phyloP scores from a whole-genome alignment of 2,888 invertebrate species.

The Platynereis dumerilii region DNA sequence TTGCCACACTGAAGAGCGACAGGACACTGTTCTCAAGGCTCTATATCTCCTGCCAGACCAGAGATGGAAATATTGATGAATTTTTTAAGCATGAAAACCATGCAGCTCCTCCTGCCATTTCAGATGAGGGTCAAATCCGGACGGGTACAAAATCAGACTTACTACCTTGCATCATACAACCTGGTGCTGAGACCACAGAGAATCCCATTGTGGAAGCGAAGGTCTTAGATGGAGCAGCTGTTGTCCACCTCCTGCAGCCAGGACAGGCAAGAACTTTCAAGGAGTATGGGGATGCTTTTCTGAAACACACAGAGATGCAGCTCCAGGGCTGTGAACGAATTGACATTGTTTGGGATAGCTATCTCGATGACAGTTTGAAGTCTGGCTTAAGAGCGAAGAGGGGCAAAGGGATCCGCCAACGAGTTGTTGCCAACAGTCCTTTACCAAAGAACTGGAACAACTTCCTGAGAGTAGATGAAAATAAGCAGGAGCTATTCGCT shows the following conservation, averaged over 20 bases:
- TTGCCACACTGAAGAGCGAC: neutral
- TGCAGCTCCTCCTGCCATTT: neutral
- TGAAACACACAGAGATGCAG: too few relatives aligned
- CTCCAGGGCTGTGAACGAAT: neutral
- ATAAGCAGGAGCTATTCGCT: too few relatives aligned
- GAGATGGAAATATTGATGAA: neutral
- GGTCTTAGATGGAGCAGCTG: constrained; percentile 1
- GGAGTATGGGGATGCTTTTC: neutral
- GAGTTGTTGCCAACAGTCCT: too few relatives aligned
- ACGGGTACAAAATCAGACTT: neutral
- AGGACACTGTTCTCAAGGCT: constrained; percentile 3
- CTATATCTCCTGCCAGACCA: constrained; percentile 4
- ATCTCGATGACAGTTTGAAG: too few relatives aligned
- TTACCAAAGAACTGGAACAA: too few relatives aligned
- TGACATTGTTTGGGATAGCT: too few relatives aligned
- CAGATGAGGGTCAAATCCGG: neutral
- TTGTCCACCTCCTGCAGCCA: neutral
- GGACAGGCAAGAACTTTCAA: neutral
- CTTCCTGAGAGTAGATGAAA: too few relatives aligned
- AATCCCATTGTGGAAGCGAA: neutral
- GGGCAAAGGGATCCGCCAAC: too few relatives aligned
- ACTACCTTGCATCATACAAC: neutral
- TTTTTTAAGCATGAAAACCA: neutral
- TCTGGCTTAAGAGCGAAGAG: too few relatives aligned
- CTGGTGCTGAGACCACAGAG: neutral